Base-by-base conservation (phyloP, 2,888 invertebrate species). In the Drosophila aldrichi region DNA sequence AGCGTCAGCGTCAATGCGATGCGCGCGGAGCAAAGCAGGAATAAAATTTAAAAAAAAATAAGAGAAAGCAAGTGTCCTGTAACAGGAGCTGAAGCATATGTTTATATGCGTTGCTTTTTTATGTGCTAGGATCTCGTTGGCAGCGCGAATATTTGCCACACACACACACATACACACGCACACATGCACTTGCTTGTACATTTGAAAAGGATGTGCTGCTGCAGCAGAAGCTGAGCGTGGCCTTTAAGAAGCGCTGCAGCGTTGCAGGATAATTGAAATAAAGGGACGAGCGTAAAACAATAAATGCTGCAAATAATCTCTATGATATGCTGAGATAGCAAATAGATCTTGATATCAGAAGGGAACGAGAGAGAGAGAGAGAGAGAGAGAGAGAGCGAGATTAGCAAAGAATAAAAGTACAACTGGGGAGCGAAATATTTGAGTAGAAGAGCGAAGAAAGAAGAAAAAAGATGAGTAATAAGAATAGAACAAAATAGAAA, bases 41-140 rank as follows among this genome's bases (percentile, higher is more conserved):
- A 7, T 6, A 55, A 60, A 36, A 18, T 10, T n/a, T n/a, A n/a
- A n/a, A n/a, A n/a, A 51, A 46, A n/a, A 43, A 57, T n/a, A 46
- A 55, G 44, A 54, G 52, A 58, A 56, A 62, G 54, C 54, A 71
- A 72, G 65, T 69, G 74, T 79, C 79, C 74, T 62, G 74, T 69
- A 67, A 38, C 74, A 51, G 75, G 54, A 73, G 59, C 68, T 48
- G 38, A 46, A 77, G 80, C 77, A 82, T 83, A 77, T 88, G 88
- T 83, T 86, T 79, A 75, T 88, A 78, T 80, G 68, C 69, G 57
- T 44, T 72, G 62, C 57, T 64, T 74, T 78, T 82, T 85, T 84
- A 85, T 77, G 74, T 80, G 61, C 67, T 52, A 82, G 73, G 70
- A 88, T 84, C 84, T 70, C 40, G 51, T 20, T 66, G 49, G 56